Conservation (phyloP, 2,888 invertebrate species). For the Eugnorisma glareosa region DNA sequence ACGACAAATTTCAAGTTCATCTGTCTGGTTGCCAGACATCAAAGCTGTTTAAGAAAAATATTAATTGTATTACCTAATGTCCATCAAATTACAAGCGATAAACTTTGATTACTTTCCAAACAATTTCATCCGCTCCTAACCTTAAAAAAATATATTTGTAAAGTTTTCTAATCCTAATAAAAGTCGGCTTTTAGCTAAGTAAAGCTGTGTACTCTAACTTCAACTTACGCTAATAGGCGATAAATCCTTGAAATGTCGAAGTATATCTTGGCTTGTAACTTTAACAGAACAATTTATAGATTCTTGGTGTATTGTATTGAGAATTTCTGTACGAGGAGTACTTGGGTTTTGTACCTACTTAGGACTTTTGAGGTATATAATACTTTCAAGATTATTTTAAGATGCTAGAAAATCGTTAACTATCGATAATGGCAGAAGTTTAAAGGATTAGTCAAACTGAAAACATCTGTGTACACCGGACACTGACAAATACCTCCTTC, state of each 20-base stretch:
- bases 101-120: constrained; percentile 13
- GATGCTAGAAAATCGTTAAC: no score
- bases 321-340: not conserved
- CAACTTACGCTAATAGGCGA: constrained; percentile 49
- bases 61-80: not conserved
- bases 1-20: no score
- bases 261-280: constrained; percentile 56
- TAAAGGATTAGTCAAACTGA: no score
- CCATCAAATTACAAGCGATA: not conserved
- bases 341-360: not conserved
- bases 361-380: not conserved
- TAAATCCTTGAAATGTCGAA: constrained; percentile 52
- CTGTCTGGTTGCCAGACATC: not conserved
- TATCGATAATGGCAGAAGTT: no score
- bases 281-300: constrained; percentile 49
- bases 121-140: not conserved
- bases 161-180: constrained; percentile 46
- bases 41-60: not conserved
- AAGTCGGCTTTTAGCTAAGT: constrained; percentile 50
- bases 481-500: no score
- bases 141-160: constrained; percentile 28
- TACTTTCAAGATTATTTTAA: no score
- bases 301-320: constrained; percentile 26
- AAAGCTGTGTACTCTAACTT: constrained; percentile 39
- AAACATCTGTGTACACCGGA: no score